Evolutionary conservation across 2,113 vertebrate species (phyloP).

Genomic region (Elgaria multicarinata): DNA sequence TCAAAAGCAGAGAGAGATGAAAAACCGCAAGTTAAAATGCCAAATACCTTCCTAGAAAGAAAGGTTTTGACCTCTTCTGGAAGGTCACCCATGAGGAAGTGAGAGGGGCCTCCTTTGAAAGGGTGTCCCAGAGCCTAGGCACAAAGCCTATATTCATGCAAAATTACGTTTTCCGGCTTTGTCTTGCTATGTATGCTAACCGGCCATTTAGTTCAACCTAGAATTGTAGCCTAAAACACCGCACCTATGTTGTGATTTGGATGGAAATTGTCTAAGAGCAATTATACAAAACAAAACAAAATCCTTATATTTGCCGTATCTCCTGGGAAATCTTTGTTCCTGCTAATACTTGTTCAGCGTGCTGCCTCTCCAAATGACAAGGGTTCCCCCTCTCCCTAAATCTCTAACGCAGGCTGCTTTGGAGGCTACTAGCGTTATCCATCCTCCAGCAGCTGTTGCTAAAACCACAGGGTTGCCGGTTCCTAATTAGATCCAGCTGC

Average conservation of each 20-base stretch:
- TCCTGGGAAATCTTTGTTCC: constrained; percentile 77
- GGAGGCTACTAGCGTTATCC: constrained; percentile 78
- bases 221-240: background rate
- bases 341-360: constrained; percentile 80
- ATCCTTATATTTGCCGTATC: constrained; percentile 61
- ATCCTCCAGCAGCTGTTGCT: constrained; percentile 77
- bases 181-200: background rate
- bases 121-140: background rate
- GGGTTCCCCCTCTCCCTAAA: constrained; percentile 59
- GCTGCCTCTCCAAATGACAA: constrained; percentile 78
- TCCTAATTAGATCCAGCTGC: constrained; percentile 83
- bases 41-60: too few species aligned
- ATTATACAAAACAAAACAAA: constrained; percentile 44
- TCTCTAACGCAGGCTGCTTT: constrained; percentile 75
- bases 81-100: too few species aligned
- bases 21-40: too few species aligned
- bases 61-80: too few species aligned
- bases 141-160: background rate
- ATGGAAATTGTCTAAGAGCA: constrained; percentile 46
- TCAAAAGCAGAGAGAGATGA: too few species aligned
- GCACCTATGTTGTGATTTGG: background rate
- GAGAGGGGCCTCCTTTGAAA: too few species aligned
- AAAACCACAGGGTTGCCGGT: constrained; percentile 75
- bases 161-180: background rate
- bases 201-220: background rate